phyloP scores from a whole-genome alignment of 2,113 vertebrate genomes.

The Oophaga pumilio region DNA sequence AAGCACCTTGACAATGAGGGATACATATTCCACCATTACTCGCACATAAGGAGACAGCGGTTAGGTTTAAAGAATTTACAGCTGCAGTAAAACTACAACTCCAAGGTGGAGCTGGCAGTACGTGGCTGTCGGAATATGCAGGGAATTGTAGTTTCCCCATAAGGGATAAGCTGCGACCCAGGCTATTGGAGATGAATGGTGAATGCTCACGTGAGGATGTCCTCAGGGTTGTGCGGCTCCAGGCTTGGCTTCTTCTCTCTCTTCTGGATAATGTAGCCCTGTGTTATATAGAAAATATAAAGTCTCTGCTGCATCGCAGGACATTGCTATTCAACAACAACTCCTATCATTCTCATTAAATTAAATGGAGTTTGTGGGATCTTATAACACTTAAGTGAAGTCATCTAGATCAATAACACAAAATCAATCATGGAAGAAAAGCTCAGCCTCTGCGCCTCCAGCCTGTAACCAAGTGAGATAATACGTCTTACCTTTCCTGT shows the following conservation, averaged over 20 bases:
- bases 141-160: not conserved
- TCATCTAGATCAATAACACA: too few relatives aligned
- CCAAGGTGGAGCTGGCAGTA: not conserved
- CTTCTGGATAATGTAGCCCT: conserved; percentile 96
- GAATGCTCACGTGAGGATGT: conserved; percentile 89
- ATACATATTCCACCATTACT: too few relatives aligned
- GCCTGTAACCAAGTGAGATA: not conserved
- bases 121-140: not conserved
- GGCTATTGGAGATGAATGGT: not conserved
- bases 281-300: not conserved
- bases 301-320: too few relatives aligned
- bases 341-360: too few relatives aligned
- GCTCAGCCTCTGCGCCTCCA: not conserved
- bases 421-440: too few relatives aligned
- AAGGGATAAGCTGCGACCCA: not conserved
- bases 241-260: conserved; percentile 90
- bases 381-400: too few relatives aligned
- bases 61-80: not conserved
- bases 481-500: conserved; percentile 79
- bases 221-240: conserved; percentile 81
- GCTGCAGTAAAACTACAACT: not conserved
- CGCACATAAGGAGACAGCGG: too few relatives aligned
- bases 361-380: too few relatives aligned
- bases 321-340: too few relatives aligned
- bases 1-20: too few relatives aligned